These are phyloP conservation scores for Squalus acanthias DNA, from an alignment of 2,797 vertebrate genomes.

Conservation along the genomic window DNA sequence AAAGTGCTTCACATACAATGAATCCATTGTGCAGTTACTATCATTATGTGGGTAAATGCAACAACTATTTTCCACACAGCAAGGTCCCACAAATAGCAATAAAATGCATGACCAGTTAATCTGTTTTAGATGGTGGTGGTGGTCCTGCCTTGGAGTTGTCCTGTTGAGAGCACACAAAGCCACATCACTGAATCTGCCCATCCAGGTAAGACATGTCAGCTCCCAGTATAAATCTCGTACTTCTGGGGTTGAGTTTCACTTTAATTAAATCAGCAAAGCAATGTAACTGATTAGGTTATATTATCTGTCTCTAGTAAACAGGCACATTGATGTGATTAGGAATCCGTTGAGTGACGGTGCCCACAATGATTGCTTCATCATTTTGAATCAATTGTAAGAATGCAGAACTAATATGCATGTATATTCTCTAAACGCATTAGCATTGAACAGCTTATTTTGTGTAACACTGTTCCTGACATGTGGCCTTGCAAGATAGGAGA, in stretches of 20 bases:
- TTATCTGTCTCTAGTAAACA: neutral
- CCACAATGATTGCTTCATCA: neutral
- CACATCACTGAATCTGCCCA: neutral
- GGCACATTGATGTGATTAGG: neutral
- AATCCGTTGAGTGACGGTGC: neutral
- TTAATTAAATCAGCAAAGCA: neutral
- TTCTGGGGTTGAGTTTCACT: neutral
- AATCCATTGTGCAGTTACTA: neutral
- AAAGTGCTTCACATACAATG: neutral
- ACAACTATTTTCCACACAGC: neutral
- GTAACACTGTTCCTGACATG: neutral
- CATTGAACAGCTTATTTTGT: no score
- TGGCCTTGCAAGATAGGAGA: no score
- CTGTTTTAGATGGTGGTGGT: neutral
- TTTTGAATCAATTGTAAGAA: constrained; percentile 6
- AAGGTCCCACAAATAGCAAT: neutral
- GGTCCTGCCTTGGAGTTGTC: neutral
- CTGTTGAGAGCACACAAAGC: neutral
- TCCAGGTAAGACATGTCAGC: neutral
- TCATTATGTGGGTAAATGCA: neutral
- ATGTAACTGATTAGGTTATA: neutral
- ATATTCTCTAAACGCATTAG: neutral
- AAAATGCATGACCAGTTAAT: neutral
- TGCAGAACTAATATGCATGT: neutral
- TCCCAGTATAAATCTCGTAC: neutral